These are phyloP conservation scores for Tiphia femorata DNA, from an alignment of 2,888 invertebrate species.

Conservation along the genomic window DNA sequence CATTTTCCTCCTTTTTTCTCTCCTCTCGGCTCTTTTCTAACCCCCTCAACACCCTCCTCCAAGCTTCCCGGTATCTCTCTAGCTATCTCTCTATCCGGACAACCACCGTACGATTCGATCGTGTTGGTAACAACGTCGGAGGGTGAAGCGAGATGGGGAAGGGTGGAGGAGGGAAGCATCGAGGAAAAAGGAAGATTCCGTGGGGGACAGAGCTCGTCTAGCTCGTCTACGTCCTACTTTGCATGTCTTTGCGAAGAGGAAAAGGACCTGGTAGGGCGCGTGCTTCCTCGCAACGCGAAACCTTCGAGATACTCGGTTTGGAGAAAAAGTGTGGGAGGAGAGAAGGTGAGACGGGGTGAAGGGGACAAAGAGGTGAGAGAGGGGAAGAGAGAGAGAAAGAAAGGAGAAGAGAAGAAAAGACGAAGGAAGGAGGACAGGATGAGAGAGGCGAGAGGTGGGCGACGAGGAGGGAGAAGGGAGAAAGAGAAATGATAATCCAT, in stretches of 20 bases:
- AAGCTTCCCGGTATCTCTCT: slow-evolving; percentile 35
- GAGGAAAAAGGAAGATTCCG: slow-evolving; percentile 43
- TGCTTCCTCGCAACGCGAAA: slow-evolving; percentile 38
- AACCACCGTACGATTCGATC: slow-evolving; percentile 27
- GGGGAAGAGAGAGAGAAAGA: slow-evolving; percentile 14
- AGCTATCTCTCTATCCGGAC: slow-evolving; percentile 31
- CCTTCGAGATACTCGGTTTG: too few relatives aligned
- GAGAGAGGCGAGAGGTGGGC: slow-evolving; percentile 17
- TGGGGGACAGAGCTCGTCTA: slow-evolving; percentile 13
- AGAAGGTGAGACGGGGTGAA: slow-evolving; percentile 17
- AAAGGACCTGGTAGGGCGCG: slow-evolving; percentile 20
- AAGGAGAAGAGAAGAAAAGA: slow-evolving; percentile 19
- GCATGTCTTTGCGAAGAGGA: slow-evolving; percentile 44
- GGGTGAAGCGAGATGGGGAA: too few relatives aligned
- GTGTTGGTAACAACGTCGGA: slow-evolving; percentile 48
- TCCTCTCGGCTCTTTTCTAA: slow-evolving; percentile 2
- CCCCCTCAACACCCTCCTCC: too few relatives aligned
- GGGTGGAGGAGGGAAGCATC: too few relatives aligned
- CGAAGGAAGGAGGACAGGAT: slow-evolving; percentile 14
- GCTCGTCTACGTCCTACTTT: slow-evolving; percentile 40
- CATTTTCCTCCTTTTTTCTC: slow-evolving; percentile 16
- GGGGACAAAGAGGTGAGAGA: slow-evolving; percentile 20
- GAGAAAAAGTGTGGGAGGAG: slow-evolving; percentile 13
- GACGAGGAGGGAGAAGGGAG: slow-evolving; percentile 29
- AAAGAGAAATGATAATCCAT: slow-evolving; percentile 65